Percentiles rank a stretch among this genome's conserved stretches.
phyloP scores from a whole-genome alignment of 2,797 vertebrate species.

The Jordanella pulchra region DNA sequence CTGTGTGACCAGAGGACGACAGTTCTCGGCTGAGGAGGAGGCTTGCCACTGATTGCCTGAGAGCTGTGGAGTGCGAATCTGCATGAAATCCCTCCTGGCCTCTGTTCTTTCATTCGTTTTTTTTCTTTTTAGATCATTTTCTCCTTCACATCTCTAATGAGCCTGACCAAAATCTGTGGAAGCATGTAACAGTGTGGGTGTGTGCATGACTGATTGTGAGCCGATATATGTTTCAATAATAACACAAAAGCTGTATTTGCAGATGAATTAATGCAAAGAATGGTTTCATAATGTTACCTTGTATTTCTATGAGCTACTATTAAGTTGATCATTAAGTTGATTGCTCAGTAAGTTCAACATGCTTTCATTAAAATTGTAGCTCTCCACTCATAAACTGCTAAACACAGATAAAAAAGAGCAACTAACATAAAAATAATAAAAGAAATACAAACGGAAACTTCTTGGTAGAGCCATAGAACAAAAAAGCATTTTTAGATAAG shows the following conservation, averaged over 20 bases:
- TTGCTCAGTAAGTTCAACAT: background rate
- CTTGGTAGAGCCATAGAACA: no score
- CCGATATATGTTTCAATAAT: constrained; percentile 27
- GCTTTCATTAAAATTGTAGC: background rate
- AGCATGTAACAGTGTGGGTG: constrained; percentile 20
- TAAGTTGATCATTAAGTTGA: background rate
- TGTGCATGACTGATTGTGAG: background rate
- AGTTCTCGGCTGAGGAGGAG: constrained; percentile 57
- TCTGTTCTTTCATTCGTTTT: constrained; percentile 1
- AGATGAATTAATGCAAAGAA: constrained; percentile 4
- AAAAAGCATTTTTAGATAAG: no score
- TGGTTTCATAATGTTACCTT: background rate
- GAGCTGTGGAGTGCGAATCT: constrained; percentile 68
- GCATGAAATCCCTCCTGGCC: constrained; percentile 67
- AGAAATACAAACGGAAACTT: no score
- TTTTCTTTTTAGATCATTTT: constrained; percentile 63
- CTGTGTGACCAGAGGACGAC: constrained; percentile 64
- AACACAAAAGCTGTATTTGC: background rate
- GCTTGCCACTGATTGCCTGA: constrained; percentile 73
- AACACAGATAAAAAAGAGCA: background rate
- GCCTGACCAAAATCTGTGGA: constrained; percentile 41
- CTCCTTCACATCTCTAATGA: constrained; percentile 70
- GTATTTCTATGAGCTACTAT: background rate
- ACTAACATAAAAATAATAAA: no score
- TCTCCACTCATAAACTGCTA: background rate